A percentile compares a stretch with the other conserved stretches of the same genome.
Evolutionary conservation across 1,140 invertebrate species (phyloP).

Genomic region (Drosophila subpulchrella): DNA sequence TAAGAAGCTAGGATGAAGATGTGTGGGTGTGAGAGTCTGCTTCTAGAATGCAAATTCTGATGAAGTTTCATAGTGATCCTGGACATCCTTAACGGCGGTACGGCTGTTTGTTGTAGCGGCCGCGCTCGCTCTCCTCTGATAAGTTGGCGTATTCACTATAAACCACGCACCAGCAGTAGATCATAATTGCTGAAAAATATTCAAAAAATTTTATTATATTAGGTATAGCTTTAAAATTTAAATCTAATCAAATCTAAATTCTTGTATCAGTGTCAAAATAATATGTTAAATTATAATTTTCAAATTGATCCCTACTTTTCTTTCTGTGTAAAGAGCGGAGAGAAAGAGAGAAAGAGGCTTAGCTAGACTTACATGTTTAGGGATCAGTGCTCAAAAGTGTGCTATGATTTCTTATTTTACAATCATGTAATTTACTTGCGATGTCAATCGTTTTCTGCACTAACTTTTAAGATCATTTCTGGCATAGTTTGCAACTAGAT

Average conservation of each 20-base stretch:
- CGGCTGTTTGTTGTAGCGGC: constrained; percentile 88
- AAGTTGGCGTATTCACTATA: constrained; percentile 91
- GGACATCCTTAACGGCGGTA: constrained; percentile 86
- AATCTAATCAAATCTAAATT: no score
- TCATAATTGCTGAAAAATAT: constrained; percentile 87
- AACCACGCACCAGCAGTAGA: constrained; percentile 91
- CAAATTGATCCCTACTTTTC: background rate
- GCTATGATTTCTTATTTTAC: background rate
- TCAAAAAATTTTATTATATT: no score
- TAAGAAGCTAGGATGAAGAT: constrained; percentile 52
- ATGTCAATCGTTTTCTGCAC: background rate
- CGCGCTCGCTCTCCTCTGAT: constrained; percentile 88
- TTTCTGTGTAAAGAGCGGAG: constrained; percentile 16
- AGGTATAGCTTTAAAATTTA: no score
- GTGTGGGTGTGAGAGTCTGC: constrained; percentile 13
- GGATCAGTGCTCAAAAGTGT: background rate
- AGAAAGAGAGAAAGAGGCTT: constrained; percentile 45
- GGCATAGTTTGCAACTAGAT: no score
- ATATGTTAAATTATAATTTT: background rate
- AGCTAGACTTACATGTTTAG: no score
- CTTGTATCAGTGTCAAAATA: no score
- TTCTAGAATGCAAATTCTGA: constrained; percentile 40
- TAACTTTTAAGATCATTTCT: no score
- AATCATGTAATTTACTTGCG: background rate
- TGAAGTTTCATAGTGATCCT: background rate